phyloP scores from a whole-genome alignment of 2,888 invertebrate genomes.

The Aethes cnicana region DNA sequence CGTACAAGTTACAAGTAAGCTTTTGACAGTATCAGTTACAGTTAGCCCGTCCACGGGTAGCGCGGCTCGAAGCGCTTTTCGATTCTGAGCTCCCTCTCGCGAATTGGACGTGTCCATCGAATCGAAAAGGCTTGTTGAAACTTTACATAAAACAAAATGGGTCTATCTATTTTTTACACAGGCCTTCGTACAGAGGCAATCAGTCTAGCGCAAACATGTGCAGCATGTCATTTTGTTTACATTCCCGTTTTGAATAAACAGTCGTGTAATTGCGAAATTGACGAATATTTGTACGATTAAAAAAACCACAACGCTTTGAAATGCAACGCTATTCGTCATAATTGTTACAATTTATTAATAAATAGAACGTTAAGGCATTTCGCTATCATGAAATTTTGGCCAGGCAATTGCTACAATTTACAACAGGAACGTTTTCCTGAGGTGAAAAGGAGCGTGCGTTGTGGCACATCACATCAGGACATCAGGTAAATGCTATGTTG shows the following conservation, averaged over 20 bases:
- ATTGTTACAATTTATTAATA: too few relatives aligned
- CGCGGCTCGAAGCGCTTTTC: constrained; percentile 62
- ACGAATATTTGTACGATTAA: constrained; percentile 40
- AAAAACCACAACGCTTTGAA: constrained; percentile 34
- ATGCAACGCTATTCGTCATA: constrained; percentile 4
- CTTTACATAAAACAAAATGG: constrained; percentile 72
- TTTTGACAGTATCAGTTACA: neutral
- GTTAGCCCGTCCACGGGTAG: constrained; percentile 26
- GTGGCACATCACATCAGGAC: too few relatives aligned
- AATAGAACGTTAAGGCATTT: too few relatives aligned
- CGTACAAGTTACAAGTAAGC: neutral
- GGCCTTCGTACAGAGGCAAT: constrained; percentile 62
- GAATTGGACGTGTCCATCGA: constrained; percentile 71
- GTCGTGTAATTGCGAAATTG: constrained; percentile 44
- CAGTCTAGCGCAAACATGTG: constrained; percentile 63
- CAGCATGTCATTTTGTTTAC: constrained; percentile 54
- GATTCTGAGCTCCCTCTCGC: constrained; percentile 67
- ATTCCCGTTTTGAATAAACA: constrained; percentile 54
- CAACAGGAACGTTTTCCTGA: too few relatives aligned
- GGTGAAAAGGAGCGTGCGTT: too few relatives aligned
- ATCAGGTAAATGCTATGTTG: too few relatives aligned
- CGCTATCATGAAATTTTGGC: too few relatives aligned
- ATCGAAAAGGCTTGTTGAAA: constrained; percentile 76
- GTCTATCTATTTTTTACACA: constrained; percentile 45
- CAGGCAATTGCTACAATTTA: too few relatives aligned